Evolutionary conservation across 2,888 invertebrate genomes (phyloP), one percentile per base, ranked within the genome.

Genomic region (Neoaliturus tenellus): DNA sequence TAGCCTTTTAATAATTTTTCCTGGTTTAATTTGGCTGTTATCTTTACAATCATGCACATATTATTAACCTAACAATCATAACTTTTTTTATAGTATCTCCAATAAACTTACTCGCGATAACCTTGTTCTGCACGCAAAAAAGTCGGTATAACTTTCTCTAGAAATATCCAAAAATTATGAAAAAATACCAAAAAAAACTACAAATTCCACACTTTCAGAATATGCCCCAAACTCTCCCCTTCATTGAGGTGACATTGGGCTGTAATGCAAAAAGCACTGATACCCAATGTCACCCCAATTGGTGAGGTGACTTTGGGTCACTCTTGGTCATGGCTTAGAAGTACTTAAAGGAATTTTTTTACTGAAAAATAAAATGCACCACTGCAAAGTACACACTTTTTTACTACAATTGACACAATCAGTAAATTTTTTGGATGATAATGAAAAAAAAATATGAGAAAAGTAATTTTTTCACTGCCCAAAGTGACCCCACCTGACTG

Each of bases 221-320:
- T 35, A 71, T 71, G 39, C 1, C 41, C 71, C 71, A 71, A 39
- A 71, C 39, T 71, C 71, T 39, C 71, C 25, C 12, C 33, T 39
- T 35, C 31, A 71, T 17, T 71, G 20, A 71, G 71, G 33, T 35
- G 35, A 20, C 39, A 39, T 71, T 71, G 35, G 25, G 35, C 8
- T 71, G 31, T 31, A 71, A 39, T 71, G 71, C n/a, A 71, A 71
- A 39, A 71, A 35, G 39, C 39, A 71, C 17, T 39, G 39, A 0
- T 17, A 71, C 71, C 67, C 35, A 71, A 35, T 39, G 20, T 71
- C 71, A 71, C 71, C 71, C 71, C 71, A 39, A 71, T 35, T 31
- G 23, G 8, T 33, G 71, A 20, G 71, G 71, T 71, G 39, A 71
- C 71, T 71, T 71, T 71, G 71, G 71, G 71, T 39, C 71, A 71